Percentiles rank a stretch among this genome's conserved stretches.
Evolutionary conservation across 2,797 vertebrate species (phyloP).

Genomic region (Fistularia commersonii): DNA sequence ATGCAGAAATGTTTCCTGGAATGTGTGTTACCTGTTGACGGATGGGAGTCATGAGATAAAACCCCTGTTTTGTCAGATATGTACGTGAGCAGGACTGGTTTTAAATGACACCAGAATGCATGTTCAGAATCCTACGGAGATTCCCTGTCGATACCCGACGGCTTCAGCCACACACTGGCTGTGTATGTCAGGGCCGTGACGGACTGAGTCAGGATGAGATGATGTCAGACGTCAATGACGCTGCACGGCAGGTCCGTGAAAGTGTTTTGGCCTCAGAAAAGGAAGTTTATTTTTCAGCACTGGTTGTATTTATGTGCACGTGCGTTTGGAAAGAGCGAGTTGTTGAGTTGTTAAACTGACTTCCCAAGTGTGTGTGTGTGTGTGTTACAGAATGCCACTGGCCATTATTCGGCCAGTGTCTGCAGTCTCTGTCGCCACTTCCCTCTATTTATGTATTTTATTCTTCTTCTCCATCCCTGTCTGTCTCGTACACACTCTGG

Average conservation of each 20-base stretch:
- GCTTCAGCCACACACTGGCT: no score
- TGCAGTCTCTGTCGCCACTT: conserved; percentile 9
- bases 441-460: conserved; percentile 9
- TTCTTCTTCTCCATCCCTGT: no score
- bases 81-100: neutral
- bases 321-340: conserved; percentile 4
- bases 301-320: neutral
- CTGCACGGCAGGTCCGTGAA: no score
- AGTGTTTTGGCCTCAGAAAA: neutral
- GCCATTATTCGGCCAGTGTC: conserved; percentile 14
- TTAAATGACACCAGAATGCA: conserved; percentile 7
- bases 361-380: conserved; percentile 3
- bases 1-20: conserved; percentile 10
- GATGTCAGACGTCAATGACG: no score
- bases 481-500: no score
- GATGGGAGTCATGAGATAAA: neutral
- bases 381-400: conserved; percentile 8
- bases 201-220: no score
- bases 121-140: no score
- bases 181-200: no score
- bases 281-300: conserved; percentile 1
- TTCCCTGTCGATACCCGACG: no score
- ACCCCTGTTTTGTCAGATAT: conserved; percentile 5
- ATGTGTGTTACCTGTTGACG: conserved; percentile 5
- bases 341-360: conserved; percentile 5